phyloP scores from a whole-genome alignment of 2,797 vertebrate species.

The Fundulus diaphanus region DNA sequence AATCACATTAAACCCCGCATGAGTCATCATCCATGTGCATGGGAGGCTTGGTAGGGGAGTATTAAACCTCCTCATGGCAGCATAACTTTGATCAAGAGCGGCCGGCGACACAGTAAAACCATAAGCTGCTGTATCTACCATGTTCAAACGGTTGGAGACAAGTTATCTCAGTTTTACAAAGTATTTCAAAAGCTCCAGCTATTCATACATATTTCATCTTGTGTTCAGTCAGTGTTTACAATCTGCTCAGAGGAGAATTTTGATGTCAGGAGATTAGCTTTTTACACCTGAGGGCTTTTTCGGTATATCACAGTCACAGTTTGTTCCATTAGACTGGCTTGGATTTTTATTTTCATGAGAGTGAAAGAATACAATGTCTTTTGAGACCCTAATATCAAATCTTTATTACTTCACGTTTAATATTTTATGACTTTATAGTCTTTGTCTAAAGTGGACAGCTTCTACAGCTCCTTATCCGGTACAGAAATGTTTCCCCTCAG shows the following conservation, averaged over 20 bases:
- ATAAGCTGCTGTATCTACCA: conserved; percentile 31
- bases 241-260: conserved; percentile 24
- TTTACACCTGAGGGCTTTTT: conserved; percentile 30
- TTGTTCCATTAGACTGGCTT: conserved; percentile 19
- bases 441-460: conserved; percentile 13
- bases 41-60: conserved; percentile 33
- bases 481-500: background rate
- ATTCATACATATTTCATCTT: conserved; percentile 10
- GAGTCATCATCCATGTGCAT: conserved; percentile 40
- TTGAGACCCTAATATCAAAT: conserved; percentile 4
- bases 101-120: conserved; percentile 35
- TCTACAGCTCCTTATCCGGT: background rate
- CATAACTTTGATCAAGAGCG: conserved; percentile 48
- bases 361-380: conserved; percentile 14
- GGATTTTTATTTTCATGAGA: conserved; percentile 10
- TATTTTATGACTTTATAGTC: conserved; percentile 19
- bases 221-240: conserved; percentile 6
- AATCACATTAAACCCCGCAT: conserved; percentile 65
- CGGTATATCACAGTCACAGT: conserved; percentile 33
- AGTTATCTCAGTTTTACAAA: conserved; percentile 4
- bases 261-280: conserved; percentile 25
- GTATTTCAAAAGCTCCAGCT: conserved; percentile 7
- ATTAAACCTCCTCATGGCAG: conserved; percentile 28
- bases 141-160: background rate
- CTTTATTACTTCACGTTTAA: conserved; percentile 9